These are phyloP conservation scores for Sinohyriopsis cumingii DNA, from an alignment of 2,888 invertebrate genomes.

Conservation along the genomic window DNA sequence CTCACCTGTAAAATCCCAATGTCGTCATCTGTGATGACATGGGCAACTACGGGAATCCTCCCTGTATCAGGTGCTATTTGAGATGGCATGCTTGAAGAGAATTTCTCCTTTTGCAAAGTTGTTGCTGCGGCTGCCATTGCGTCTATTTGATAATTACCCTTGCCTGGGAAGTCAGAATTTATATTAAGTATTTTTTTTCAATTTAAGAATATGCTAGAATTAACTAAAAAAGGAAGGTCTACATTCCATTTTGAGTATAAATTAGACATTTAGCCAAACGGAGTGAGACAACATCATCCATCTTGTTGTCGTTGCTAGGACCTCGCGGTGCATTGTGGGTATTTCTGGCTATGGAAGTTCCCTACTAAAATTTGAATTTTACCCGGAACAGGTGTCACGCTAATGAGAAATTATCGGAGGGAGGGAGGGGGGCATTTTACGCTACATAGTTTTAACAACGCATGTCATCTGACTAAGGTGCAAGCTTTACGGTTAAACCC, in stretches of 20 bases:
- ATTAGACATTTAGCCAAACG: constrained; percentile 7
- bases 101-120: constrained; percentile 28
- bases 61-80: constrained; percentile 27
- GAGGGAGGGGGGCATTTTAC: too few species aligned
- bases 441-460: too few species aligned
- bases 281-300: constrained; percentile 30
- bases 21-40: constrained; percentile 70
- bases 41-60: constrained; percentile 64
- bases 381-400: too few species aligned
- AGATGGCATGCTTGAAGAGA: constrained; percentile 13
- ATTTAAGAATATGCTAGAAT: neutral
- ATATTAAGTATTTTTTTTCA: too few species aligned
- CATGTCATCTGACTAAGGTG: too few species aligned
- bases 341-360: too few species aligned
- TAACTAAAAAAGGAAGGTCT: too few species aligned
- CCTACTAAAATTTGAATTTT: too few species aligned
- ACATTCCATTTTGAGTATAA: too few species aligned
- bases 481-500: too few species aligned
- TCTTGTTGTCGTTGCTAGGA: constrained; percentile 39
- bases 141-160: neutral
- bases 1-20: constrained; percentile 63
- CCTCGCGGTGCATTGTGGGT: constrained; percentile 22
- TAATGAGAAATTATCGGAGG: too few species aligned
- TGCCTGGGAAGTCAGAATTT: too few species aligned
- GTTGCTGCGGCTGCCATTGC: constrained; percentile 29